Evolutionary conservation across 2,113 vertebrate species (phyloP).

Genomic region (Myrmophylax atrothorax): DNA sequence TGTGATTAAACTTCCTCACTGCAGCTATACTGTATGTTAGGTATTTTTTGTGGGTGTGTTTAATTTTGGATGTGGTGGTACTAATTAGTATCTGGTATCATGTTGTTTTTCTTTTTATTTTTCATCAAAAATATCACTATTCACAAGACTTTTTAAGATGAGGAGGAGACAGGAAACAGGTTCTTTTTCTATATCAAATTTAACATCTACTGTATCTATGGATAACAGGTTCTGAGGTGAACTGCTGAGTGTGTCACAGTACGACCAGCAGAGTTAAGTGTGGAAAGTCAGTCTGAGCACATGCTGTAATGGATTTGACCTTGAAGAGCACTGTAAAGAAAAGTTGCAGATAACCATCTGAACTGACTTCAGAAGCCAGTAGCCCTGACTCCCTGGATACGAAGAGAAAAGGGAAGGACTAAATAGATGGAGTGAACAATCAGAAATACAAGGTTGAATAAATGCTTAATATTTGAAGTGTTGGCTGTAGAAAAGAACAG

Average conservation of each 20-base stretch:
- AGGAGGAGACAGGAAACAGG: not conserved
- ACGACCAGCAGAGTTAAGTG: constrained; percentile 73
- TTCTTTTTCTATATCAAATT: constrained; percentile 50
- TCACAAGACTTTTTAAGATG: constrained; percentile 6
- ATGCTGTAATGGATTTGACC: constrained; percentile 81
- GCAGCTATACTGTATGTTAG: not conserved
- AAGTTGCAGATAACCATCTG: constrained; percentile 80
- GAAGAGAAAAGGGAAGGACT: constrained; percentile 50
- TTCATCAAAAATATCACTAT: not conserved
- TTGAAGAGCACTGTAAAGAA: constrained; percentile 72
- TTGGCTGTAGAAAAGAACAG: not conserved
- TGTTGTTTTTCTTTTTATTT: not conserved
- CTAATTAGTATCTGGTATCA: not conserved
- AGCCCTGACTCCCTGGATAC: constrained; percentile 63
- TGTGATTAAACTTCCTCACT: not conserved
- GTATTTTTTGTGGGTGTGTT: not conserved
- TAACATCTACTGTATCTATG: constrained; percentile 65
- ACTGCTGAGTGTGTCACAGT: constrained; percentile 60
- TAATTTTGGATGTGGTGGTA: not conserved
- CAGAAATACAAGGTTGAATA: constrained; percentile 28
- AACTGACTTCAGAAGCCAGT: constrained; percentile 75
- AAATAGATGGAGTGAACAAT: constrained; percentile 49
- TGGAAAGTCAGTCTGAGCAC: constrained; percentile 69
- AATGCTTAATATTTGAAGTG: constrained; percentile 48
- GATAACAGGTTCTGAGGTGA: constrained; percentile 70